Base-by-base conservation (phyloP, 2,113 vertebrate species). In the Ailuropoda melanoleuca region DNA sequence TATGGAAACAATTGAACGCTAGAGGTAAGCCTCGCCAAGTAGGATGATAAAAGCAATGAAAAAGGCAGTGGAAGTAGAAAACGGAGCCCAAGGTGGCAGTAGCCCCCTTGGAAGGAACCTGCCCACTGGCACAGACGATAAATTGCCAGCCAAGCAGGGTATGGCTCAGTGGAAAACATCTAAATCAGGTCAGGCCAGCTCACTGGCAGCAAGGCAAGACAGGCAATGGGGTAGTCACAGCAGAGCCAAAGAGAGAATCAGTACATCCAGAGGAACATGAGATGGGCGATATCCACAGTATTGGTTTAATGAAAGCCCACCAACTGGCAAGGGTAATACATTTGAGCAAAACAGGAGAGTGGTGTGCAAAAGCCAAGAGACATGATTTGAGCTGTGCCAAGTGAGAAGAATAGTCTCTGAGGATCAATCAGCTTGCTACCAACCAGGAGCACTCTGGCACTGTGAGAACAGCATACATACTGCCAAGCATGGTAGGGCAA, bases 241-340 rank as follows among this genome's bases (percentile, higher is more conserved):
- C 0, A 80, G 80, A 89, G 82, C 70, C 0, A 0, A 78, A 90
- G 90, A 96, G 95, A 96, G 0, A 3, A 93, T 97, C 80, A 92
- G 84, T 1, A 93, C 62, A 90, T 96, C 96, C 97, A 68, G 94
- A 91, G 0, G 0, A 95, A 96, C 93, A 78, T 5, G 37, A 93
- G 4, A 97, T 70, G 26, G 93, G 96, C 6, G 77, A 92, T 85
- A 34, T 8, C 86, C 8, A 21, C 88, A 24, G 13, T 34, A 43
- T 29, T 58, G 37, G 53, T 93, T 95, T 97, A 88, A 95, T 43
- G 72, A 95, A 91, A 97, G 72, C 75, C 90, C 3, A 19, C 55
- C 93, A 10, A 56, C 86, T 98, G 97, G 97, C 97, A 98, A 78
- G 14, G 81, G 34, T 34, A 89, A 88, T 24, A 46, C 92, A 80